Conservation (phyloP, 2,113 vertebrate genomes). For the Sterrhoptilus dennistouni region DNA sequence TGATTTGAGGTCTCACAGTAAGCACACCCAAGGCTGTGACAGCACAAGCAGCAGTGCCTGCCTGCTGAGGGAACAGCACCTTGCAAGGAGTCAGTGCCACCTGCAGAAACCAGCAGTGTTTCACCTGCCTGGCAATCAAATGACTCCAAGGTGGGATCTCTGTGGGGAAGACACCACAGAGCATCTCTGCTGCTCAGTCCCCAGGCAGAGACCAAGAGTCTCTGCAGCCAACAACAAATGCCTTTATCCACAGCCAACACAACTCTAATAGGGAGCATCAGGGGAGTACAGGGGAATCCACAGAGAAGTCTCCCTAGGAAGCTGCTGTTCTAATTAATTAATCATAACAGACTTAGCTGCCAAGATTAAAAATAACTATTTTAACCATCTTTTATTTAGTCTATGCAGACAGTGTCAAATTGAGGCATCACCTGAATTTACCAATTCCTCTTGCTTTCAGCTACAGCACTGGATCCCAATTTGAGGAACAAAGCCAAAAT, state of each 20-base stretch:
- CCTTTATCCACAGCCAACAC: background rate
- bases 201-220: background rate
- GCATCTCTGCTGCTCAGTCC: background rate
- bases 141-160: background rate
- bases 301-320: background rate
- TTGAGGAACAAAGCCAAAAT: background rate
- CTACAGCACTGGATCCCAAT: background rate
- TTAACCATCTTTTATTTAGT: background rate
- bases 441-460: background rate
- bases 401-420: background rate
- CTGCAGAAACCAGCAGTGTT: background rate
- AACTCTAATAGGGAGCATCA: background rate
- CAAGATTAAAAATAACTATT: background rate
- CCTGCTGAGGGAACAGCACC: background rate
- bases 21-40: background rate
- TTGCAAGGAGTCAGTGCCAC: background rate
- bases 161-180: background rate
- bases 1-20: background rate
- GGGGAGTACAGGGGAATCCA: background rate
- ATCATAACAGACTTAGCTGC: background rate
- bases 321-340: conserved; percentile 22
- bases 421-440: background rate
- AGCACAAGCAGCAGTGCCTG: background rate
- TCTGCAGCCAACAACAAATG: background rate
- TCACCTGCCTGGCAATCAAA: background rate